A percentile compares a stretch with the other conserved stretches of the same genome.
Evolutionary conservation across 37 sponge, comb jelly and placozoan genomes (phyloP).

Genomic region (Eunapius fragilis): DNA sequence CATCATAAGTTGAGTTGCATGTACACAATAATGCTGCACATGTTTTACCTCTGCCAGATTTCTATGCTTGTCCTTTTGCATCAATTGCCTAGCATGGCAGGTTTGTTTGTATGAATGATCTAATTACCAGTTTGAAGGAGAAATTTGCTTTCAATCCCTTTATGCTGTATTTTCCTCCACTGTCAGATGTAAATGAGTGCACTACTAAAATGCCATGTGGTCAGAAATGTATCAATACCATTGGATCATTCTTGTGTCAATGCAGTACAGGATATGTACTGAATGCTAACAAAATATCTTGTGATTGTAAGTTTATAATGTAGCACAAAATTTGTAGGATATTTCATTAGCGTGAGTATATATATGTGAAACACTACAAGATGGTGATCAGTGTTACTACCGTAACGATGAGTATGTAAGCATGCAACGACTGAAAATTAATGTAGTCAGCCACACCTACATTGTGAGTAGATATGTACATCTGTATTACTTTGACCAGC

Average conservation of each 20-base stretch:
- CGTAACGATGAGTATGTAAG: too few relatives aligned
- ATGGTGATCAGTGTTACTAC: neutral
- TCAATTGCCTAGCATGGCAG: too few relatives aligned
- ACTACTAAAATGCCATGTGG: neutral
- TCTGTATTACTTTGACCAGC: neutral
- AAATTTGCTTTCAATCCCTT: too few relatives aligned
- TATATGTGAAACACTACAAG: too few relatives aligned
- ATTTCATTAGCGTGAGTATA: neutral
- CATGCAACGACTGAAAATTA: neutral
- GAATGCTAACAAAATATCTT: neutral
- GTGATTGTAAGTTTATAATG: neutral
- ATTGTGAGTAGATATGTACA: neutral
- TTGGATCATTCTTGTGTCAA: neutral
- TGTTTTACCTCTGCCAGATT: too few relatives aligned
- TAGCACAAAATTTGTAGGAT: neutral
- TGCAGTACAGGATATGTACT: neutral
- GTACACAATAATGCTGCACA: too few relatives aligned
- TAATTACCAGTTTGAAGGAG: too few relatives aligned
- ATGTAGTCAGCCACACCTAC: neutral
- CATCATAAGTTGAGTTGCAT: too few relatives aligned
- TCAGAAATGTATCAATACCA: neutral
- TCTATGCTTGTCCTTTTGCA: too few relatives aligned
- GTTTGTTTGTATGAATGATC: too few relatives aligned
- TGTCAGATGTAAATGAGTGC: neutral
- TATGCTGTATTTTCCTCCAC: neutral